Evolutionary conservation across 2,113 vertebrate genomes (phyloP), one percentile per base, ranked within the genome.

Genomic region (Lepus timidus): DNA sequence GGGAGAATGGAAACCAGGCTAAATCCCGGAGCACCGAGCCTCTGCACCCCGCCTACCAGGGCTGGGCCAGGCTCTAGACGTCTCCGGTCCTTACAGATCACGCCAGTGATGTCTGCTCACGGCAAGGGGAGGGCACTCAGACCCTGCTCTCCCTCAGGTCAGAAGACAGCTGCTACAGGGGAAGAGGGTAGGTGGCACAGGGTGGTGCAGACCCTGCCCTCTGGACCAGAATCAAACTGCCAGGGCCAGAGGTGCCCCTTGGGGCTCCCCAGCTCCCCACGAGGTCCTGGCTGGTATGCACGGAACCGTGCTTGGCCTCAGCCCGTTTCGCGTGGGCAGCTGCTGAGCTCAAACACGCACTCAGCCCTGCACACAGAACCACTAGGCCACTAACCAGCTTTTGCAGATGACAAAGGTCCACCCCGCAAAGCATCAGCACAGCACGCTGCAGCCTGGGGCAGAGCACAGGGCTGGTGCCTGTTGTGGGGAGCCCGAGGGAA

Each of bases 401-500:
- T 0, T 16, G 10, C 7, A 25, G 16, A 4, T 23, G 44, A 36
- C 52, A n/a, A 76, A 76, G 65, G 61, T 1, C 2, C 0, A 3
- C 71, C 39, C 20, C 8, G 1, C 44, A 44, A 44, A 44, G 44
- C 44, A 44, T 44, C 44, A 44, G 44, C 29, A 29, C 1, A 1
- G 4, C 2, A 1, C 9, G 14, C 51, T 39, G 1, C 31, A 7
- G 51, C 14, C 81, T 39, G 62, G 11, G 36, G 67, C 4, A 44
- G 49, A 44, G 44, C 44, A 44, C 6, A 44, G 52, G 14, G 22
- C 33, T 4, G 39, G 52, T 22, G 20, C 39, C 29, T 39, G 14
- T 1, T 44, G 44, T 44, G 44, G 44, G 44, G 44, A 9, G 44
- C 44, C 44, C 6, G 44, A 44, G 44, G 44, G 7, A 44, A 44